Base-by-base conservation (phyloP, 2,888 invertebrate species). In the Caenorhabditis panamensis region DNA sequence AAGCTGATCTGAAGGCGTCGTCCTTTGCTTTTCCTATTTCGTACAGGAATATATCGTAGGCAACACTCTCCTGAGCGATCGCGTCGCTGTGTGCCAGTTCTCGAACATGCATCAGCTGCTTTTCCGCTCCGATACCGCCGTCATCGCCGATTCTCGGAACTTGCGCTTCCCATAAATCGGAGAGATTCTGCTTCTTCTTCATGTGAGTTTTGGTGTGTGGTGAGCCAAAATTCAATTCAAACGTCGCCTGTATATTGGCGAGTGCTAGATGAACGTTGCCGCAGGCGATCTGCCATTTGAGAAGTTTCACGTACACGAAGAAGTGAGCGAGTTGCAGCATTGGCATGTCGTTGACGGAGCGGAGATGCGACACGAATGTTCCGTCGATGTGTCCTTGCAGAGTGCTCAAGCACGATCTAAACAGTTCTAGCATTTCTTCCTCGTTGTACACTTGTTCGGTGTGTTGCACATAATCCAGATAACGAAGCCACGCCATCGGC, bases 111-210 rank as follows among this genome's bases (percentile, higher is more conserved):
- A 37, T 24, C 22, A 16, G n/a, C n/a, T 8, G 20, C 4, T 8
- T 31, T 11, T 22, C 26, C 1, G 63, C 63, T 18, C 77, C 77
- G 0, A 51, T 18, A 0, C 22, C 77, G 1, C 44, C 37, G 4
- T 13, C 3, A 47, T 79, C 79, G 1, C 79, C 79, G 47, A 79
- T 79, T 47, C 79, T 49, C 1, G 79, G 79, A 20, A 68, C 2
- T 24, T n/a, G 8, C 0, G 36, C n/a, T 4, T 68, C 13, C 79
- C 79, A 79, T 8, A 64, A 69, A 2, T 28, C 24, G 0, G 16
- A 9, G 9, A 78, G 16, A 9, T 8, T 13, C 0, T 26, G 24
- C 0, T n/a, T 6, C 28, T 24, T 47, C 28, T 16, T 1, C 26
- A 8, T 16, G 4, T 24, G 1, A 2, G 24, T 8, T 1, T 22